A percentile compares a stretch with the other conserved stretches of the same genome.
phyloP scores from a whole-genome alignment of 2,113 vertebrate genomes.

The Xiphophorus maculatus region DNA sequence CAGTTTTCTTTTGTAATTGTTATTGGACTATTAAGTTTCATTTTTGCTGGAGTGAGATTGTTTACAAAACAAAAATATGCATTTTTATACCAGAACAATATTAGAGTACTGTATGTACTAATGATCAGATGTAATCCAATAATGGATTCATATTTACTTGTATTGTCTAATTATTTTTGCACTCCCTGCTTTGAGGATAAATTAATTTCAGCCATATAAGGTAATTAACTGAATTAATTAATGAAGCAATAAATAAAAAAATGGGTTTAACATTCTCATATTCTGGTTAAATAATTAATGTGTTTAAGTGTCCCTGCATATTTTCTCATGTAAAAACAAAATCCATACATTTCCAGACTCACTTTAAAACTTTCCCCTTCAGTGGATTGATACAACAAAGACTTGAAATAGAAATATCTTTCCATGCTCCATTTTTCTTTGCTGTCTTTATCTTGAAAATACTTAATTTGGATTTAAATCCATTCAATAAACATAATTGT shows the following conservation, averaged over 20 bases:
- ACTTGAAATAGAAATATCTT: too few species aligned
- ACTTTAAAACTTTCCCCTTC: too few species aligned
- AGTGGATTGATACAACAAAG: too few species aligned
- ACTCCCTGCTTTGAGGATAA: not conserved
- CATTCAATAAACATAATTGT: not conserved
- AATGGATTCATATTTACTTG: not conserved
- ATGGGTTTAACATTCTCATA: too few species aligned
- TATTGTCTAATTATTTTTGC: slow-evolving; percentile 1
- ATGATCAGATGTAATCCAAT: not conserved
- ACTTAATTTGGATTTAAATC: not conserved
- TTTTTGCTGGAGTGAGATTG: not conserved
- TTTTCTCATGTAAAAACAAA: too few species aligned
- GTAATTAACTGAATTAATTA: too few species aligned
- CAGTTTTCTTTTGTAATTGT: not conserved
- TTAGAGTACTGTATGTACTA: not conserved
- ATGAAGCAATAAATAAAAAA: too few species aligned
- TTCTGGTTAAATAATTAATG: too few species aligned
- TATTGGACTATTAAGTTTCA: not conserved
- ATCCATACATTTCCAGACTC: too few species aligned
- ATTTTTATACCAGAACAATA: not conserved
- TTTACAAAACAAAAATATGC: not conserved
- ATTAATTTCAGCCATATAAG: too few species aligned
- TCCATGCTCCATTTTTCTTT: too few species aligned
- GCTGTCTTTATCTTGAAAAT: not conserved
- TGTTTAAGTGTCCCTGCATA: too few species aligned